Conservation (phyloP, 2,888 invertebrate genomes). For the Melikaiella ostensackeni region DNA sequence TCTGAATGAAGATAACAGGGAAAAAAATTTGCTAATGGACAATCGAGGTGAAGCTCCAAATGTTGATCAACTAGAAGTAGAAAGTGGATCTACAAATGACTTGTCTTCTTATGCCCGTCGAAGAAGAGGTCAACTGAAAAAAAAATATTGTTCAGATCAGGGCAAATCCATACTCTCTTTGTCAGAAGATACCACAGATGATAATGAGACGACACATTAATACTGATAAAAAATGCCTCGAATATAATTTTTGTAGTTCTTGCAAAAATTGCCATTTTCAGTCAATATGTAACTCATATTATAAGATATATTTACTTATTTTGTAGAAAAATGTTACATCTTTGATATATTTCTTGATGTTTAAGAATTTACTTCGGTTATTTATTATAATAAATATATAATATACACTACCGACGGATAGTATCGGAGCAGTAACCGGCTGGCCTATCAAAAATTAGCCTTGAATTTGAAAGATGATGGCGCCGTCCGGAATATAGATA, state of each 20-base stretch:
- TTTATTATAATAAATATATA: no score
- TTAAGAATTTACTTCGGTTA: no score
- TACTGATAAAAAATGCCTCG: background rate
- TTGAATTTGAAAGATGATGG: no score
- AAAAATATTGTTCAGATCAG: no score
- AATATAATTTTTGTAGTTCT: background rate
- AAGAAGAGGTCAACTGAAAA: no score
- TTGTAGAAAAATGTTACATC: background rate
- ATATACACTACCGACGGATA: no score
- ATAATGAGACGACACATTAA: conserved; percentile 57
- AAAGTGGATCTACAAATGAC: no score
- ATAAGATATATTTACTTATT: background rate
- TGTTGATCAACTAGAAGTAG: no score
- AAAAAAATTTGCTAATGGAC: background rate
- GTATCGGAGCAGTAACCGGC: no score
- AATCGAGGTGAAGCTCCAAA: background rate
- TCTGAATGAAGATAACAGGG: background rate
- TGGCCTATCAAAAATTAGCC: no score
- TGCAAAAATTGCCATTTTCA: background rate
- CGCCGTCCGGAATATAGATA: no score
- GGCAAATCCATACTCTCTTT: conserved; percentile 43
- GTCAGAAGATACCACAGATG: conserved; percentile 57
- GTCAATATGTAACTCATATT: background rate
- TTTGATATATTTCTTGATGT: background rate
- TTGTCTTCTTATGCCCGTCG: no score